Base-by-base conservation (phyloP, 1,140 invertebrate species). In the Heliconius hewitsoni region DNA sequence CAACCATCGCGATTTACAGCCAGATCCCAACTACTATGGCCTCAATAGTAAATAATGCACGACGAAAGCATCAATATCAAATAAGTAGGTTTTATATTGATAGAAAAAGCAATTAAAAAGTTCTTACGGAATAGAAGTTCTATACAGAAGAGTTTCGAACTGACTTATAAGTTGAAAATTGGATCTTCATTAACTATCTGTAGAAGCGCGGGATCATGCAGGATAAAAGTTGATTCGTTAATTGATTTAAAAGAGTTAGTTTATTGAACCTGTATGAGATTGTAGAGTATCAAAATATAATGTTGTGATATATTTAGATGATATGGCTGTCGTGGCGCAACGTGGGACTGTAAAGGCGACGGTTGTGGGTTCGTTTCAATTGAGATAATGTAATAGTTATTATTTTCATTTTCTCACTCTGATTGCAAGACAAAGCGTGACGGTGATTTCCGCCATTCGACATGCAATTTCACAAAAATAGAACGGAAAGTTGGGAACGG, bases 151-250 rank as follows among this genome's bases (percentile, higher is more conserved):
- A 76, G 75, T 71, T 76, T 71, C 60, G 42, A 76, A 76, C 66
- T 76, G 37, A 52, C 66, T 76, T 71, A 76, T 76, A 76, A 76
- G 60, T 76, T 76, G 39, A 50, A 76, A 71, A 76, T 71, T 76
- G 75, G 75, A 76, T 76, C 75, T 76, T 76, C 75, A 76, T 76
- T 76, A 76, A 76, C 57, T 76, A 76, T 71, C 66, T 9, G 73
- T 55, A 23, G 37, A 76, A 76, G 30, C 16, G 52, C n/a, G 66
- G 13, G 46, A 75, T 72, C 34, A 72, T 72, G 39, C 8, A 72
- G 60, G 60, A 66, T 66, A 42, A 18, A 72, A 72, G 71, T 72
- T n/a, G 3, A 8, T 8, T 18, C 23, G 30, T 66, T 66, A 66
- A 66, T 66, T 66, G 27, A n/a, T 66, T 66, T 66, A 27, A 66